Evolutionary conservation across 1,140 invertebrate genomes (phyloP).

Genomic region (Linepithema humile): DNA sequence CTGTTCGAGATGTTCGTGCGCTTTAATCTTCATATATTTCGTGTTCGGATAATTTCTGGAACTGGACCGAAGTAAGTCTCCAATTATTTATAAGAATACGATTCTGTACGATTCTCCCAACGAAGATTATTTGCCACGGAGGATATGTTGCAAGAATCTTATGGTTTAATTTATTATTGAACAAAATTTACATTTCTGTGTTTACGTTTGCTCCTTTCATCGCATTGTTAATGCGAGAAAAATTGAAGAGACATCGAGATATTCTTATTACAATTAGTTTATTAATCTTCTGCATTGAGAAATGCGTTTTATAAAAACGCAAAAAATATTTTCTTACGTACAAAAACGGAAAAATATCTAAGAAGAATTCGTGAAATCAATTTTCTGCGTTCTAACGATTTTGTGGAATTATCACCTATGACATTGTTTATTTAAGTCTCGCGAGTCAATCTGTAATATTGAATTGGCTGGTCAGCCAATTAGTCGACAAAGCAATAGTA

Average conservation of each 20-base stretch:
- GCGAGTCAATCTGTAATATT: not conserved
- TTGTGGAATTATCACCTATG: not conserved
- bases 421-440: not conserved
- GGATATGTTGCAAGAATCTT: not conserved
- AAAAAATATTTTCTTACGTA: not conserved
- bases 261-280: not conserved
- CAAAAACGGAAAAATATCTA: not conserved
- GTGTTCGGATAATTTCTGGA: not conserved
- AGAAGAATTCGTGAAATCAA: not conserved
- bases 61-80: not conserved
- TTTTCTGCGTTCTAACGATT: not conserved
- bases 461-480: not conserved
- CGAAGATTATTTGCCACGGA: not conserved
- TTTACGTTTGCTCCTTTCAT: not conserved
- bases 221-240: not conserved
- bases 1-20: not conserved
- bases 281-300: not conserved
- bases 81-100: not conserved
- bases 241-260: not conserved
- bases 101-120: not conserved
- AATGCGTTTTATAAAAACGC: not conserved
- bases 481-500: slow-evolving; percentile 8
- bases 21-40: not conserved
- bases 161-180: slow-evolving; percentile 29
- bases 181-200: too few relatives aligned